Evolutionary conservation across 2,113 vertebrate genomes (phyloP), one percentile per base, ranked within the genome.

Genomic region (Vulpes lagopus): DNA sequence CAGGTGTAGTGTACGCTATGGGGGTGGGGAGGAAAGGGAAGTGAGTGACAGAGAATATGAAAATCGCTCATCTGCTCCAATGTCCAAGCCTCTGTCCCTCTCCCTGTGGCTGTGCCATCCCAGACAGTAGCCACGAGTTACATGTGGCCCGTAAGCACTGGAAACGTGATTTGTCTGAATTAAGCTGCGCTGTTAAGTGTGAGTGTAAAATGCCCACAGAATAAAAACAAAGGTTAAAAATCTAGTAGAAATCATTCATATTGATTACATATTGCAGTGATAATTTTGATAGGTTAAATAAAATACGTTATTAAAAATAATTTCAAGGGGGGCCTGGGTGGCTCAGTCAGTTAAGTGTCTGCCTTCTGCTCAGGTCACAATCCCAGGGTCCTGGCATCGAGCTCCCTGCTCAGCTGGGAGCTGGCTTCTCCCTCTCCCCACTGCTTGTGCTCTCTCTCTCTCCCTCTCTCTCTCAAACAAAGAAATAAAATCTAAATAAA

Each of bases 91-190:
- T 25, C 3, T 2, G 85, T 11, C 57, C 38, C 69, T 53, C 30
- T 43, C 53, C 62, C 9, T 10, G 53, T 30, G 25, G 4, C 60
- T 32, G 4, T 7, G 2, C 22, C 20, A 57, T 9, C 84, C 17
- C 0, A 1, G 2, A 25, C 2, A 2, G 20, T 1, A 11, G 22
- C 43, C 69, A 8, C 2, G 1, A 30, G n/a, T 4, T 5, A 17
- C n/a, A 6, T 0, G 1, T 11, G 11, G 11, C 35, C 8, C 0
- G 1, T 5, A 5, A 15, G 32, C 10, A 0, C 53, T 27, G 1
- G n/a, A n/a, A 53, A 15, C 14, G 8, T 4, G 0, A 8, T 23
- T 20, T 3, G 15, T 30, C 19, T 5, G 27, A 32, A 51, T 8
- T 19, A 43, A 49, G 20, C 35, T 1, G 14, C 1, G 22, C 51